A percentile compares a stretch with the other conserved stretches of the same genome.
Conservation (phyloP, 2,888 invertebrate species). For the Ceraclea dissimilis region DNA sequence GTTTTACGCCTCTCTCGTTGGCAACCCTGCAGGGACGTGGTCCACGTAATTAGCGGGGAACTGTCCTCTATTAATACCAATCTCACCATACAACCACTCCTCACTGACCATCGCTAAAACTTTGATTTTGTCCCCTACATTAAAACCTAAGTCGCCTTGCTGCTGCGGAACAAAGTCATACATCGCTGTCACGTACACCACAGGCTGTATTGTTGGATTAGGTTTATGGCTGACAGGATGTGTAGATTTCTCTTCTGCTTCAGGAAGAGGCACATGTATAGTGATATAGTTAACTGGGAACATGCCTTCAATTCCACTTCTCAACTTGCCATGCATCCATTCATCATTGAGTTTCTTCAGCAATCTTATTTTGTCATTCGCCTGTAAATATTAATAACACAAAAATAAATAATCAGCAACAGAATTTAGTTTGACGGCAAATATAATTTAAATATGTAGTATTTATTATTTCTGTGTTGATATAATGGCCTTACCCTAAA, state of each 20-base stretch:
- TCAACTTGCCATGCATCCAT: slow-evolving; percentile 71
- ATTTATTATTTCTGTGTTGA: neutral
- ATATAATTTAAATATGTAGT: too few species aligned
- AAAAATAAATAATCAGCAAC: neutral
- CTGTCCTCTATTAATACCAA: slow-evolving; percentile 59
- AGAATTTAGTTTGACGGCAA: too few species aligned
- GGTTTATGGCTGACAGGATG: slow-evolving; percentile 16
- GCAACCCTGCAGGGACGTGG: slow-evolving; percentile 44
- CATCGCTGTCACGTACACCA: slow-evolving; percentile 57
- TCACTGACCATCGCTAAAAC: slow-evolving; percentile 62
- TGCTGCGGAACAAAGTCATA: slow-evolving; percentile 63
- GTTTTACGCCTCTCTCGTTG: slow-evolving; percentile 20
- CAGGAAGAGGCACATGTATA: slow-evolving; percentile 60
- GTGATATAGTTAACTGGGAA: slow-evolving; percentile 78
- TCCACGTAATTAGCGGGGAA: slow-evolving; percentile 74
- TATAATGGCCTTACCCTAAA: slow-evolving; percentile 55
- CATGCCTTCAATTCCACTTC: slow-evolving; percentile 62
- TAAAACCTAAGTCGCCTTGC: slow-evolving; percentile 38
- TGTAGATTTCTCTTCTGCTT: slow-evolving; percentile 30
- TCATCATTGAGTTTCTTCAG: slow-evolving; percentile 64
- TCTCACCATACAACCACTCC: slow-evolving; percentile 73
- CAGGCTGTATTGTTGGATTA: neutral
- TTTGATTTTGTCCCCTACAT: slow-evolving; percentile 44
- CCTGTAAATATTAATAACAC: slow-evolving; percentile 43
- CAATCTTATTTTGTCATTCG: slow-evolving; percentile 64